phyloP scores from a whole-genome alignment of 2,797 vertebrate species.

The Enteromius treurensis region DNA sequence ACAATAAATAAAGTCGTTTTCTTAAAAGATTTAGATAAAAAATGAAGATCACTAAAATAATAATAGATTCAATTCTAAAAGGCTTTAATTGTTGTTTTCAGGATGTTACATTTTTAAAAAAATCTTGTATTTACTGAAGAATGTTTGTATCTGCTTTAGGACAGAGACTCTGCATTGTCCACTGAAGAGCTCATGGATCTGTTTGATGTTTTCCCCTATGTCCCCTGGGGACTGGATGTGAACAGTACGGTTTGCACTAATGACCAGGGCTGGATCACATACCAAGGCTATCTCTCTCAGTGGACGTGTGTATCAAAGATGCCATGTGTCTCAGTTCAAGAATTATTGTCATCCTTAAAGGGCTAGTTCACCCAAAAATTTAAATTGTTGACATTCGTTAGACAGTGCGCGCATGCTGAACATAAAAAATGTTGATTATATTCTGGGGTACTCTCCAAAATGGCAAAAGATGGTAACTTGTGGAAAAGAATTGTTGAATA shows the following conservation, averaged over 20 bases:
- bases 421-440: too few species aligned
- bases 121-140: background rate
- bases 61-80: background rate
- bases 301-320: slow-evolving; percentile 83
- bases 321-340: background rate
- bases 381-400: too few species aligned
- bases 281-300: slow-evolving; percentile 96
- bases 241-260: slow-evolving; percentile 95
- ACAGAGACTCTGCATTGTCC: slow-evolving; percentile 93
- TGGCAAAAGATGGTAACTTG: too few species aligned
- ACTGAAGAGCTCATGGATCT: slow-evolving; percentile 91
- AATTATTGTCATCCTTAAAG: background rate
- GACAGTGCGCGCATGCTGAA: too few species aligned
- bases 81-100: slow-evolving; percentile 1
- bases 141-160: slow-evolving; percentile 74
- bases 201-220: slow-evolving; percentile 91
- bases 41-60: background rate
- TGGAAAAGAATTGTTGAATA: too few species aligned
- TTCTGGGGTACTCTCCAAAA: too few species aligned
- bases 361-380: too few species aligned
- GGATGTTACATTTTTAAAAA: background rate
- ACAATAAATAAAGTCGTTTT: background rate
- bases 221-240: slow-evolving; percentile 89
- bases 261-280: slow-evolving; percentile 94
- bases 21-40: background rate